phyloP scores from a whole-genome alignment of 2,888 invertebrate genomes.

The Eupithecia subfuscata region DNA sequence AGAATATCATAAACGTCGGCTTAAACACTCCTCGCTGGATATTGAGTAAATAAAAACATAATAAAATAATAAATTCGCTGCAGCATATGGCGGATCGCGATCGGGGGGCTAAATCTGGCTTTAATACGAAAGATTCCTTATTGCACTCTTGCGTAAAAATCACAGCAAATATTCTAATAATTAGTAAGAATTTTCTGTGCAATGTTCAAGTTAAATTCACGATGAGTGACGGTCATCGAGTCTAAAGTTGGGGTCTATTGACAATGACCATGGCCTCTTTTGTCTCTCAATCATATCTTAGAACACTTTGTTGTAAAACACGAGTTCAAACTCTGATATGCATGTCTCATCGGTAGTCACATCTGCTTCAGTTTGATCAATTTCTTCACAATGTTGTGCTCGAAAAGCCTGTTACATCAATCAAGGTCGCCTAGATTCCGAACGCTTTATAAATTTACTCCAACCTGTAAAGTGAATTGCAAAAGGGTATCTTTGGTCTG shows the following conservation, averaged over 20 bases:
- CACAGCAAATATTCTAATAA: background rate
- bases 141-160: conserved; percentile 13
- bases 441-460: no score
- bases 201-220: background rate
- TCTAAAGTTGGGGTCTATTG: background rate
- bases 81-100: conserved; percentile 75
- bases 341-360: background rate
- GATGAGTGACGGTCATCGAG: background rate
- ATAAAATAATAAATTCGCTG: conserved; percentile 81
- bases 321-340: background rate
- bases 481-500: background rate
- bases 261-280: background rate
- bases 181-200: background rate
- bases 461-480: background rate
- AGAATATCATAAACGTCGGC: conserved; percentile 83
- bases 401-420: background rate
- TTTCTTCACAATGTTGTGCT: background rate
- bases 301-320: background rate
- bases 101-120: conserved; percentile 19
- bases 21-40: conserved; percentile 81
- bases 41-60: conserved; percentile 81
- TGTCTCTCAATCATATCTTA: background rate
- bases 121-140: conserved; percentile 14
- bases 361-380: background rate
- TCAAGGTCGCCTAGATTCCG: no score